Evolutionary conservation across 2,888 invertebrate species (phyloP).

Genomic region (Zele albiditarsus): DNA sequence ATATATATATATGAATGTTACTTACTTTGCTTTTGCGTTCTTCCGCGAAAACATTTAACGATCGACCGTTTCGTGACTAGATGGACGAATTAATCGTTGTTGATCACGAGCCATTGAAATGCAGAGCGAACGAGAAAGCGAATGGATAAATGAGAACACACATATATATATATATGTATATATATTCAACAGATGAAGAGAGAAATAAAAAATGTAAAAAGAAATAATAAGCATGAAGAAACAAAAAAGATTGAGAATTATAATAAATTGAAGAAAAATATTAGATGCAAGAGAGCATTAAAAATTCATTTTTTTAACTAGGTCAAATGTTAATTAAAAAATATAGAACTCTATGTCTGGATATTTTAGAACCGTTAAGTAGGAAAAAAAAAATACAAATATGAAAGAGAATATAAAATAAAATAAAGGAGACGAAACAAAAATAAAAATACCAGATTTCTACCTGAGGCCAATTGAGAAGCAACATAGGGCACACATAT

Average conservation of each 20-base stretch:
- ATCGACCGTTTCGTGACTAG: conserved; percentile 39
- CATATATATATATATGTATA: conserved; percentile 8
- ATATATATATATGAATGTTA: conserved; percentile 1
- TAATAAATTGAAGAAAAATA: not conserved
- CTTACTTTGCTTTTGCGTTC: conserved; percentile 17
- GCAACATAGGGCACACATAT: not conserved
- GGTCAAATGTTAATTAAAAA: not conserved
- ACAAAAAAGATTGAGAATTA: not conserved
- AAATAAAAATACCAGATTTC: not conserved
- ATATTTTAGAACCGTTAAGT: not conserved
- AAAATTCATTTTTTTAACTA: conserved; percentile 6
- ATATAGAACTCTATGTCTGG: not conserved
- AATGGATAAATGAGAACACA: conserved; percentile 32
- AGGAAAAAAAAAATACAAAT: not conserved
- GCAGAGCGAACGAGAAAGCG: conserved; percentile 23
- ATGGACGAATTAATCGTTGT: conserved; percentile 42
- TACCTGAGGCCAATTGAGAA: not conserved
- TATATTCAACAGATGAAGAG: not conserved
- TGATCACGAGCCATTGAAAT: conserved; percentile 35
- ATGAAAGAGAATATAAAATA: not conserved
- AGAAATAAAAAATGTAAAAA: not conserved
- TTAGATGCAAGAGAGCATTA: not conserved
- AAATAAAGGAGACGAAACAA: not conserved
- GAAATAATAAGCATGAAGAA: not conserved
- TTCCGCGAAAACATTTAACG: conserved; percentile 43